Evolutionary conservation across 2,888 invertebrate species (phyloP).

Genomic region (Mesorhabditis spiculigera): DNA sequence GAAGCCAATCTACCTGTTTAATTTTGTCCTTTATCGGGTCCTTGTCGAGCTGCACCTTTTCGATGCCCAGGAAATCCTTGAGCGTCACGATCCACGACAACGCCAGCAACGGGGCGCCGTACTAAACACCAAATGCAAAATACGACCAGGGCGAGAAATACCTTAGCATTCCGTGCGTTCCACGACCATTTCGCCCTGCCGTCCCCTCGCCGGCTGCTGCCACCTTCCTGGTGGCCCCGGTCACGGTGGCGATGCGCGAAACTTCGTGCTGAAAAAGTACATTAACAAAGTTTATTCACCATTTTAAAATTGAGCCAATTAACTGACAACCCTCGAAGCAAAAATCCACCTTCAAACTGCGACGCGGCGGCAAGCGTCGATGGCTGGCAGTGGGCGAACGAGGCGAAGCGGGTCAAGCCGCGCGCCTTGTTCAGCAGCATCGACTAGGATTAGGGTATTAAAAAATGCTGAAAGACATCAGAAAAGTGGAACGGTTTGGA

Average conservation of each 20-base stretch:
- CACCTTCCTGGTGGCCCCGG: too few relatives aligned
- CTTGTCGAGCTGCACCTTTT: constrained; percentile 42
- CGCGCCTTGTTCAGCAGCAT: neutral
- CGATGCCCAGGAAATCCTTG: constrained; percentile 48
- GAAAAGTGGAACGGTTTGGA: too few relatives aligned
- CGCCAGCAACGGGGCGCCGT: constrained; percentile 27
- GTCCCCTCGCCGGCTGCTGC: neutral
- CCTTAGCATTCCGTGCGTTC: neutral
- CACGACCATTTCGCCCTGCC: neutral
- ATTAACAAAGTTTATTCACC: too few relatives aligned
- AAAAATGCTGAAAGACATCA: too few relatives aligned
- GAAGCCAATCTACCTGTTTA: constrained; percentile 32
- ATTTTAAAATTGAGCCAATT: too few relatives aligned
- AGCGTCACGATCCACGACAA: constrained; percentile 46
- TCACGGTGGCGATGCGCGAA: too few relatives aligned
- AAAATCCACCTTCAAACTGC: neutral
- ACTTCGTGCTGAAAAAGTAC: too few relatives aligned
- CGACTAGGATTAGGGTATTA: neutral
- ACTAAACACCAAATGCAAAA: neutral
- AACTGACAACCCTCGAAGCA: too few relatives aligned
- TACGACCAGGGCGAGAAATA: neutral
- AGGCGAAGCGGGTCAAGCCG: neutral
- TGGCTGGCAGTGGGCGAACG: constrained; percentile 1
- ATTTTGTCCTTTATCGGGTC: constrained; percentile 57
- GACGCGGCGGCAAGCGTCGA: constrained; percentile 3